Evolutionary conservation across 2,888 invertebrate genomes (phyloP), one percentile per base, ranked within the genome.

Genomic region (Hedya salicella): DNA sequence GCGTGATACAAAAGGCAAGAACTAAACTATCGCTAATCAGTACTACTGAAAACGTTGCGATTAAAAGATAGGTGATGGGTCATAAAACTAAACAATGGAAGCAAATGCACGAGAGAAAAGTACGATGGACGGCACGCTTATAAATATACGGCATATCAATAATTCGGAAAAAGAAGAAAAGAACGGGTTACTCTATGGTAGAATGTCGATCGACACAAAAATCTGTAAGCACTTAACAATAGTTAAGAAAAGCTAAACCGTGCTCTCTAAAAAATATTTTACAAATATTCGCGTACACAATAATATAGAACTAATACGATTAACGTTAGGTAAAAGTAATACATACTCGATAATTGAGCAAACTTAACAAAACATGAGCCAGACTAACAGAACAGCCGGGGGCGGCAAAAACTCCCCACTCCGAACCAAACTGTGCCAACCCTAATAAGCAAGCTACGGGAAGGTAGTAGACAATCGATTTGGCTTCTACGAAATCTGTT

Each of bases 351-450:
- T 85, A 89, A 86, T 91, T 91, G 91, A 91, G 91, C 91, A 91
- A 88, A 91, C 88, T 89, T 91, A 91, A 91, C 89, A 83, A 86
- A 90, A 88, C 83, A 81, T 91, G 91, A 91, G 91, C 90, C 89
- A 87, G 83, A 75, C 73, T 78, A 79, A 86, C 81, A 78, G 77
- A 86, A 85, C 85, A 82, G 78, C 79, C 4, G 78, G 71, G 78
- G 75, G 71, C 72, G 62, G 62, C 57, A 52, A 46, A 46, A 68
- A 57, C 49, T 53, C 54, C 64, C 56, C 64, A 61, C 54, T 54
- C 40, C 4, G 44, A 56, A 63, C 39, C 17, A 64, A 49, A 42
- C 48, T 42, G 42, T 56, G 62, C 39, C 54, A 54, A 48, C 48
- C 48, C 54, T 62, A 62, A 8, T n/a, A 53, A 62, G 63, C 54